Conservation (phyloP, 2,888 invertebrate species). For the Aethes cnicana region DNA sequence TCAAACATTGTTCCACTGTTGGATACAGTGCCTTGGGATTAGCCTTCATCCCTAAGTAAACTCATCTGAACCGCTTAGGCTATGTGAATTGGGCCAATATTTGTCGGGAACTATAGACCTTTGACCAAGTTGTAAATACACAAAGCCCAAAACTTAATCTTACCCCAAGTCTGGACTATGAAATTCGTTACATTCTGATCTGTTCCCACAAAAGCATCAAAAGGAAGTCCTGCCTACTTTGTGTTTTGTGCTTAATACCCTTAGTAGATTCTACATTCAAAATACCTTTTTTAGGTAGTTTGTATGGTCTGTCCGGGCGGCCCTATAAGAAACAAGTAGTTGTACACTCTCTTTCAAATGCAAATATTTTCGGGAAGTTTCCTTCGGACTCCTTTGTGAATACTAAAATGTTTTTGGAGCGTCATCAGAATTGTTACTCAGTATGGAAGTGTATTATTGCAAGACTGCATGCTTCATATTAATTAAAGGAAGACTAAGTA, state of each 20-base stretch:
- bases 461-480: no score
- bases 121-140: conserved; percentile 34
- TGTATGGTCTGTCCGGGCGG: conserved; percentile 42
- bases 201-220: no score
- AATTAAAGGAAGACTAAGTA: no score
- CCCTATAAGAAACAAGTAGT: conserved; percentile 50
- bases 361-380: conserved; percentile 61
- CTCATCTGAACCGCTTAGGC: conserved; percentile 38
- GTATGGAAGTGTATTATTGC: no score
- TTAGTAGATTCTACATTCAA: conserved; percentile 60
- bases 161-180: no score
- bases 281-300: conserved; percentile 54
- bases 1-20: conserved; percentile 37
- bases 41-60: conserved; percentile 41
- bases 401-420: conserved; percentile 53
- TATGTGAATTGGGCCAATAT: conserved; percentile 53
- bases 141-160: conserved; percentile 35
- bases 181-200: no score
- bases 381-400: conserved; percentile 58
- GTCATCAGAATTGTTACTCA: no score
- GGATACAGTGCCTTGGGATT: conserved; percentile 46
- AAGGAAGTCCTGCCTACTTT: no score
- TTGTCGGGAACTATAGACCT: conserved; percentile 40
- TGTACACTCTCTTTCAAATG: conserved; percentile 60
- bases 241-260: no score